These are phyloP conservation scores for Scomberomorus guttatus DNA, from an alignment of 2,797 vertebrate species.

Conservation along the genomic window DNA sequence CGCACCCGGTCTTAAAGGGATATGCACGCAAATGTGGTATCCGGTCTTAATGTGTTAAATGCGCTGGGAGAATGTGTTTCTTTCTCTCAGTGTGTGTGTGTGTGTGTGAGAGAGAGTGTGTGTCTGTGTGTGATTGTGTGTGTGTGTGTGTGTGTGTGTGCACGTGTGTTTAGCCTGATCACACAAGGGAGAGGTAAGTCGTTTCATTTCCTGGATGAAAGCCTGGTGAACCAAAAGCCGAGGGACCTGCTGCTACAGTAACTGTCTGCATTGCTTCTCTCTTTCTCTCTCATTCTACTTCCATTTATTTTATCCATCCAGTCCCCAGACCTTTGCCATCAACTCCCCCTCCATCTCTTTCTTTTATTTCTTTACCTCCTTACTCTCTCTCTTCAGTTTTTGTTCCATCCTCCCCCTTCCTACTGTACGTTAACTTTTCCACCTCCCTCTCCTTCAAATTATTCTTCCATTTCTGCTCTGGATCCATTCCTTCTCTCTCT, in stretches of 20 bases:
- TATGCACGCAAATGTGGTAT: too few species aligned
- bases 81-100: background rate
- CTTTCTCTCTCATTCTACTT: constrained; percentile 27
- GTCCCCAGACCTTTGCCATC: constrained; percentile 43
- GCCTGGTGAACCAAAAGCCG: constrained; percentile 48
- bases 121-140: constrained; percentile 10
- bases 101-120: background rate
- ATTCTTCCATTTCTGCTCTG: constrained; percentile 40
- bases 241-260: constrained; percentile 47
- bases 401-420: background rate
- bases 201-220: constrained; percentile 74
- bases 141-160: constrained; percentile 10
- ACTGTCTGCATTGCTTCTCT: constrained; percentile 32
- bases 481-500: constrained; percentile 27
- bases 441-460: constrained; percentile 35
- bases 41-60: background rate
- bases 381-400: background rate
- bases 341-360: constrained; percentile 15
- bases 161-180: constrained; percentile 10
- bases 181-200: constrained; percentile 51
- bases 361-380: constrained; percentile 4
- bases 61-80: background rate
- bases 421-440: constrained; percentile 8
- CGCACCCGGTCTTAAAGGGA: too few species aligned
- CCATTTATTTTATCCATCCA: constrained; percentile 44